phyloP scores from a whole-genome alignment of 1,140 invertebrate species.

The Scaptomyza pallida region DNA sequence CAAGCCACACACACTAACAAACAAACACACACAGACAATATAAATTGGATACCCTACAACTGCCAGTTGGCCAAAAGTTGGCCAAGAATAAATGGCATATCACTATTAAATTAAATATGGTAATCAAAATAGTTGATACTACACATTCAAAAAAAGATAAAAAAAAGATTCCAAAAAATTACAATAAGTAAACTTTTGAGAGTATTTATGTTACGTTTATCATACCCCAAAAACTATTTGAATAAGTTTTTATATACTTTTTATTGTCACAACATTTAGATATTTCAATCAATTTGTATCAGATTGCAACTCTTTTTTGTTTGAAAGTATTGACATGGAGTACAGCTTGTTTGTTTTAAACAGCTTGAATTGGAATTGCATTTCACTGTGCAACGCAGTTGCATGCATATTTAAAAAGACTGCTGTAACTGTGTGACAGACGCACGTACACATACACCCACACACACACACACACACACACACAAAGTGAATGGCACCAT shows the following conservation, averaged over 20 bases:
- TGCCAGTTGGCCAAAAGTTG: neutral
- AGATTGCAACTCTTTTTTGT: neutral
- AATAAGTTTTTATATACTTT: neutral
- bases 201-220: no score
- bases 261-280: no score
- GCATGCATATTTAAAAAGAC: constrained; percentile 64
- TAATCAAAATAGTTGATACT: no score
- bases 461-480: constrained; percentile 2
- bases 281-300: neutral
- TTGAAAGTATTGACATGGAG: constrained; percentile 35
- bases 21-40: no score
- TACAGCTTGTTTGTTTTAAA: constrained; percentile 55
- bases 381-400: constrained; percentile 54
- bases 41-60: neutral
- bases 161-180: no score
- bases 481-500: constrained; percentile 16
- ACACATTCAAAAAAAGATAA: no score
- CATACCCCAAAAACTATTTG: neutral
- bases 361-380: constrained; percentile 62
- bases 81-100: neutral
- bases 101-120: no score
- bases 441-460: constrained; percentile 23
- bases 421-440: no score
- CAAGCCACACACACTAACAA: neutral
- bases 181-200: no score